Base-by-base conservation (phyloP, 2,113 vertebrate species). In the Agapornis roseicollis region DNA sequence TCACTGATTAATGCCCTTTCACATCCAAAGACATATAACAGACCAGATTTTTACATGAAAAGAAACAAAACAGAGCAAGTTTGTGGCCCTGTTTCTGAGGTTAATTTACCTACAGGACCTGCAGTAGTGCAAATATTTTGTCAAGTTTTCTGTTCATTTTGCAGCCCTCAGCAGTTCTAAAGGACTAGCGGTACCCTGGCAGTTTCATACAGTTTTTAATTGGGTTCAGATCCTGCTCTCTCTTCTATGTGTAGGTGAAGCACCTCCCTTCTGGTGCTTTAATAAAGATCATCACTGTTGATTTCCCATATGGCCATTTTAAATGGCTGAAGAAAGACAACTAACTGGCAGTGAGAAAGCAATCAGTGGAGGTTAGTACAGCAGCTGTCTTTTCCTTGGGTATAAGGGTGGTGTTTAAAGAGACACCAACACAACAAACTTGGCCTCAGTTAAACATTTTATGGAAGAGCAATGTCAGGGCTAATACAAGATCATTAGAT, bases 311-410 rank as follows among this genome's bases (percentile, higher is more conserved):
- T 81, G 92, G 71, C 66, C 52, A 76, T 46, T 82, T 64, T 58
- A 97, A 79, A 73, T 83, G 60, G 46, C 23, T 65, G 74, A 94
- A 94, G 85, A 92, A 60, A 91, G 92, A 49, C 74, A 96, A 80
- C 50, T 87, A 82, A 90, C 49, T 47, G 41, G 77, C 55, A 89
- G 94, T 95, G 65, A 95, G 74, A 86, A 96, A 78, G 78, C 77
- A 90, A 92, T 96, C 90, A 96, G 82, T 44, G n/a, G 53, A 97
- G 85, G 84, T 95, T 94, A 88, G 39, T 11, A 79, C 42, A 96
- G 94, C 93, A 96, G 88, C 93, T 97, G 88, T 70, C 85, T 79
- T 93, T 80, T 90, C 49, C 64, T 89, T 66, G 71, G 52, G 49
- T 79, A 71, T 58, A 77, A 73, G 17, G 3, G 3, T 13, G 20